phyloP scores from a whole-genome alignment of 2,113 vertebrate species.

The Motacilla tschutschensis region DNA sequence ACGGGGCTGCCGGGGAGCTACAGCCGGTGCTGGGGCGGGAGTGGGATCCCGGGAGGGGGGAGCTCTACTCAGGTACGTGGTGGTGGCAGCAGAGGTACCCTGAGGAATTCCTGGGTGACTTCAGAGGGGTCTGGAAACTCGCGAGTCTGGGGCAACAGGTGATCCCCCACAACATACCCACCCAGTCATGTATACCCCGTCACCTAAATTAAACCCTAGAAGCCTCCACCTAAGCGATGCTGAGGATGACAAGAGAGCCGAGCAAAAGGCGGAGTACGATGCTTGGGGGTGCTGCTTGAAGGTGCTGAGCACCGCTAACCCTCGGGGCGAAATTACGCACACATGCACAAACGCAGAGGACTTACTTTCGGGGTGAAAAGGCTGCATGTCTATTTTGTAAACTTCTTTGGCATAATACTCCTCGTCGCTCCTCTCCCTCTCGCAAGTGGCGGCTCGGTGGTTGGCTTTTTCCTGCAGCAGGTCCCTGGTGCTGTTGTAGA shows the following conservation, averaged over 20 bases:
- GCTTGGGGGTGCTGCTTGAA: neutral
- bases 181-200: neutral
- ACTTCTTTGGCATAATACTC: conserved; percentile 98
- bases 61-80: neutral
- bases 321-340: neutral
- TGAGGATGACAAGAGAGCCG: neutral
- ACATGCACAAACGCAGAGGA: conserved; percentile 5
- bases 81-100: neutral
- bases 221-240: neutral
- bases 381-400: conserved; percentile 92
- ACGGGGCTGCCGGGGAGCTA: neutral
- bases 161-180: neutral
- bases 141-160: neutral
- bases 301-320: conserved; percentile 1
- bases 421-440: conserved; percentile 95
- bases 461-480: conserved; percentile 94
- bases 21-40: neutral
- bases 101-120: neutral
- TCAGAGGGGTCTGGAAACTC: neutral
- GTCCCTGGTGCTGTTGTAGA: conserved; percentile 98
- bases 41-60: neutral
- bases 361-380: conserved; percentile 89
- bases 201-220: neutral
- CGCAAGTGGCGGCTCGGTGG: conserved; percentile 89
- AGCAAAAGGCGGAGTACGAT: neutral